Evolutionary conservation across 2,888 invertebrate genomes (phyloP), one percentile per base, ranked within the genome.

Genomic region (Drosophila fungiperda): DNA sequence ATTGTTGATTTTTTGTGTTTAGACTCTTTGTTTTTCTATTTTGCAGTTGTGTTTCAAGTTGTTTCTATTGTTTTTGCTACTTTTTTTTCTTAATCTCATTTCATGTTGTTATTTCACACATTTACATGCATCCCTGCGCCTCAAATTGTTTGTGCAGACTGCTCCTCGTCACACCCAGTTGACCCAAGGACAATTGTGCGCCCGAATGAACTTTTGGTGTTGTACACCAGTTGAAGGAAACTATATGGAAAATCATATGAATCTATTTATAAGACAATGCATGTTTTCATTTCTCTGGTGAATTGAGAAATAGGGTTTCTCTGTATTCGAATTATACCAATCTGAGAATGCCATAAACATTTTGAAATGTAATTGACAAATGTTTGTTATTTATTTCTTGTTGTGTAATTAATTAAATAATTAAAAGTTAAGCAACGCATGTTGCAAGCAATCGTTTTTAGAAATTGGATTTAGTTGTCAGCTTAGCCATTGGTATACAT

Each of bases 131-230:
- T 76, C 60, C 72, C 52, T 71, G 61, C 53, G 66, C 53, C 64
- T 42, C 61, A 78, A 78, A 78, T 82, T 82, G 63, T 64, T 78
- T 82, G 67, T 64, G 77, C 62, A 62, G 55, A 77, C 52, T 33
- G 58, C 11, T 42, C 55, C 20, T 45, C 29, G 15, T 17, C 48
- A 20, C 54, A 17, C 42, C 32, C 5, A 35, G 73, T 20, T 72
- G 73, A 38, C 42, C 45, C 73, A 45, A 45, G 72, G 72, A 60
- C 62, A 69, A 72, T 73, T 69, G 68, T 40, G 26, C 52, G 63
- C 73, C 53, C 45, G 61, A 60, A 20, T 72, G 45, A 72, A 48
- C 73, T 40, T 53, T 15, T n/a, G 38, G 64, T 72, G 63, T 77
- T 76, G 61, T 54, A 26, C 55, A 78, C 54, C 64, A 59, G 63